Evolutionary conservation across 1,140 invertebrate species (phyloP).

Genomic region (Telenomus remus): DNA sequence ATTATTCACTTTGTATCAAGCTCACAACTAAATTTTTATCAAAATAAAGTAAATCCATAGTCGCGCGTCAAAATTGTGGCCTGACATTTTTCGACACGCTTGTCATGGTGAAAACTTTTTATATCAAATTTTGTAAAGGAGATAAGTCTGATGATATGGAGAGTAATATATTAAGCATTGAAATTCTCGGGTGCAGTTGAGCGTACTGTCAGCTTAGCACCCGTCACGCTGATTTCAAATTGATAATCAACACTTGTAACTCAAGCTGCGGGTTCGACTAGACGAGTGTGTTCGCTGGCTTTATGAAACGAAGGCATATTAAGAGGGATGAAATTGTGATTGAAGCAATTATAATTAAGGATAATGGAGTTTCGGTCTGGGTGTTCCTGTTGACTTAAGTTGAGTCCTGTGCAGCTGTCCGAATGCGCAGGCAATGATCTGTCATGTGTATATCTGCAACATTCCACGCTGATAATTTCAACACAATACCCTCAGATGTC

Average conservation of each 20-base stretch:
- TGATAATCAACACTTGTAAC: conserved; percentile 62
- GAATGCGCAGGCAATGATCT: conserved; percentile 41
- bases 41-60: too few species aligned
- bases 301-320: conserved; percentile 35
- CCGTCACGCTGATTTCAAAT: conserved; percentile 61
- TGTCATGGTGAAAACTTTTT: background rate
- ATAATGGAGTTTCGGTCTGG: conserved; percentile 70
- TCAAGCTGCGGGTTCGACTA: conserved; percentile 36
- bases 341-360: conserved; percentile 73
- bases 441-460: conserved; percentile 25
- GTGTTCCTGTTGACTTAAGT: conserved; percentile 52
- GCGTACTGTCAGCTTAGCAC: conserved; percentile 36
- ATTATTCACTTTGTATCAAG: too few species aligned
- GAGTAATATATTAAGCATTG: conserved; percentile 39
- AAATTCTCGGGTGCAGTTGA: conserved; percentile 38
- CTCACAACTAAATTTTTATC: too few species aligned
- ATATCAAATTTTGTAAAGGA: background rate
- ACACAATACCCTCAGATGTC: background rate
- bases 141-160: conserved; percentile 9
- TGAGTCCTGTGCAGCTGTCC: conserved; percentile 42
- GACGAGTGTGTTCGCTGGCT: conserved; percentile 40
- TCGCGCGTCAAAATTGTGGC: background rate
- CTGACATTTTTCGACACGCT: background rate
- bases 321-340: conserved; percentile 66
- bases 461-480: conserved; percentile 22